Conservation (phyloP, 2,888 invertebrate genomes). For the Nudaria mundana region DNA sequence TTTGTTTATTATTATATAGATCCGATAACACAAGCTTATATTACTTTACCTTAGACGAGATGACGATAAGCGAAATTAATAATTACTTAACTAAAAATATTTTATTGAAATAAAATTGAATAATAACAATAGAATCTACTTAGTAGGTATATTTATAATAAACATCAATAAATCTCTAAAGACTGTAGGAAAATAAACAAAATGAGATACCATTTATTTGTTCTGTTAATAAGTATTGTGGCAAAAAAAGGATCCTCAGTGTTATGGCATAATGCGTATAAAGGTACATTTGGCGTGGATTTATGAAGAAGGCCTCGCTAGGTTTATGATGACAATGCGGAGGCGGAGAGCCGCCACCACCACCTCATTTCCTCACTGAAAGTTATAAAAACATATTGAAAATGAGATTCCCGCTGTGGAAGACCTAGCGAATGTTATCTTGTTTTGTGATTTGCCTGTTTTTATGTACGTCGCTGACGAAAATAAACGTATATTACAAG, state of each 20-base stretch:
- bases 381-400: constrained; percentile 82
- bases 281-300: constrained; percentile 76
- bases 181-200: no score
- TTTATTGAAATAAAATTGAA: no score
- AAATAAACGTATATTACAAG: constrained; percentile 66
- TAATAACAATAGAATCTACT: not conserved
- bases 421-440: constrained; percentile 76
- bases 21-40: no score
- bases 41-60: no score
- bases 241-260: constrained; percentile 54
- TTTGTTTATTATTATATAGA: no score
- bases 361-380: constrained; percentile 80
- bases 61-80: no score
- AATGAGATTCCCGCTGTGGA: constrained; percentile 75
- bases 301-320: constrained; percentile 75
- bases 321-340: constrained; percentile 79
- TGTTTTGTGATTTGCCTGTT: constrained; percentile 77
- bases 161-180: no score
- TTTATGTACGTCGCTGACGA: constrained; percentile 62
- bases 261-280: constrained; percentile 77
- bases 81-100: no score
- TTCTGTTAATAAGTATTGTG: constrained; percentile 65
- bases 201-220: constrained; percentile 56
- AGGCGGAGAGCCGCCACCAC: constrained; percentile 63
- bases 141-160: no score